Base-by-base conservation (phyloP, 2,888 invertebrate species). In the Petrophora chlorosata region DNA sequence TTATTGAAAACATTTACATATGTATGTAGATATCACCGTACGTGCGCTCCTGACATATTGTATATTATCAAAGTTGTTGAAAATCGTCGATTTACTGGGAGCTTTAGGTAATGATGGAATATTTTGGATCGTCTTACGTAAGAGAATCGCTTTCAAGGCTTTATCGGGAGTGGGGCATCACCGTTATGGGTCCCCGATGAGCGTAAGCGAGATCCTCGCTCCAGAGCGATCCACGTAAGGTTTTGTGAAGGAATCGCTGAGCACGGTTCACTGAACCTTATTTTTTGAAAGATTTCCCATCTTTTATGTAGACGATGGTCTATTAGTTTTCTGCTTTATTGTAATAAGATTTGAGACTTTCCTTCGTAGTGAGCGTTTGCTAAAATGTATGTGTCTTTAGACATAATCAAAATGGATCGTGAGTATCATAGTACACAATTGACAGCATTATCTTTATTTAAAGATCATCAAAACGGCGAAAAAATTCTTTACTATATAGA, bases 1-100 rank as follows among this genome's bases (percentile, higher is more conserved):
- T 83, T 85, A 85, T 85, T 85, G 85, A 82, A 83, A 85, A 82
- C 77, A 85, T 85, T 83, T 84, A 81, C 85, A 85, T 85, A 83
- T 80, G 76, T 78, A 82, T 82, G 81, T 74, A 36, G 41, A 68
- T 74, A 76, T 73, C 70, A 56, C 44, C 38, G 50, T 55, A 63
- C 62, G 56, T 63, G 42, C 64, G 16, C 68, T 59, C 65, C 66
- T 69, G 73, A 70, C 76, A 78, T 77, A 78, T 78, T 78, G 79
- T 72, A 68, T 76, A 77, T 76, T 76, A 76, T 75, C 76, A 66
- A 73, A 75, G 70, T 73, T 68, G 68, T 56, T 47, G 70, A 76
- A 72, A 76, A 74, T 76, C 76, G 76, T 51, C 78, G 75, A 76
- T 76, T 76, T 76, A 76, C 74, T 67, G 60, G 66, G 58, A 65